phyloP scores from a whole-genome alignment of 53 echinoderm and acorn worm species.

The Astropecten irregularis region DNA sequence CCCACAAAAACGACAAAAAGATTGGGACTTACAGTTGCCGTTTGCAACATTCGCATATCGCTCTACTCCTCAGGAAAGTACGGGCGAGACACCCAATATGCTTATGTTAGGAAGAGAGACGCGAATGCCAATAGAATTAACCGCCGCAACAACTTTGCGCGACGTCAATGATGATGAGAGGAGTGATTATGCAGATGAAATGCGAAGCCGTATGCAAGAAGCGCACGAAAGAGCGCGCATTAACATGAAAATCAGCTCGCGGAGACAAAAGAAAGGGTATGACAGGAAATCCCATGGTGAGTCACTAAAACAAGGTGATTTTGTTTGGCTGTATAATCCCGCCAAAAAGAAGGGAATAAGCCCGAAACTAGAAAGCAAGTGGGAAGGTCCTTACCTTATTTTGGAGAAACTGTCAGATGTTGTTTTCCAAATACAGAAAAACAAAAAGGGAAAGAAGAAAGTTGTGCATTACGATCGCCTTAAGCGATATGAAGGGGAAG shows the following conservation, averaged over 20 bases:
- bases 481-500: background rate
- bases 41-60: constrained; percentile 45
- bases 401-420: background rate
- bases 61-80: constrained; percentile 27
- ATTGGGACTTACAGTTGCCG: constrained; percentile 44
- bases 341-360: background rate
- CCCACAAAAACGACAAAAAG: constrained; percentile 2
- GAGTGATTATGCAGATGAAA: background rate
- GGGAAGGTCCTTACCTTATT: background rate
- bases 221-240: background rate
- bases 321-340: constrained; percentile 16
- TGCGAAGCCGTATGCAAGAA: background rate
- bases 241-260: background rate
- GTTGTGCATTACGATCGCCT: background rate
- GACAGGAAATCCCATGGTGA: background rate
- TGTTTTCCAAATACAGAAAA: background rate
- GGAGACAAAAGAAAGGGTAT: background rate
- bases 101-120: constrained; percentile 37
- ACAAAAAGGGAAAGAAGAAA: no score
- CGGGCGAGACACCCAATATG: constrained; percentile 9
- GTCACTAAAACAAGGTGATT: background rate
- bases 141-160: no score
- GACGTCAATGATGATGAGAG: no score
- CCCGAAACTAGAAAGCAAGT: constrained; percentile 6
- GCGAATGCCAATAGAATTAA: background rate